These are phyloP conservation scores for Anticlea derivata DNA, from an alignment of 2,888 invertebrate genomes.

Conservation along the genomic window DNA sequence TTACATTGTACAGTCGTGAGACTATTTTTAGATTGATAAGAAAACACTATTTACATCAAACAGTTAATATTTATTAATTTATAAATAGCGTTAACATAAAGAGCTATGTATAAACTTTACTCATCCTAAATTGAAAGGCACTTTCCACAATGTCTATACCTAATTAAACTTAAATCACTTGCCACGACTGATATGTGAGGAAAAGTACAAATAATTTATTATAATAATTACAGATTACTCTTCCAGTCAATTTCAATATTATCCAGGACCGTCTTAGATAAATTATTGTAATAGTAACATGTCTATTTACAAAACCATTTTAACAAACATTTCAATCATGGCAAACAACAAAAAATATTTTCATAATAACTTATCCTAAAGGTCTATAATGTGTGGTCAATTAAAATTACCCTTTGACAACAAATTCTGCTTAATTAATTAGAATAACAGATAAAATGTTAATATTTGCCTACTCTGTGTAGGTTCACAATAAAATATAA, in stretches of 20 bases:
- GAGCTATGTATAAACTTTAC: conserved; percentile 83
- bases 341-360: conserved; percentile 51
- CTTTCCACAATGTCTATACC: conserved; percentile 79
- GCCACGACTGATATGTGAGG: conserved; percentile 62
- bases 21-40: conserved; percentile 34
- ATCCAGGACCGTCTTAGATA: conserved; percentile 11
- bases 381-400: conserved; percentile 57
- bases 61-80: conserved; percentile 83
- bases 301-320: conserved; percentile 29
- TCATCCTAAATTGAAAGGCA: conserved; percentile 82
- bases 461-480: conserved; percentile 37
- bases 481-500: conserved; percentile 32
- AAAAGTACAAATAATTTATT: conserved; percentile 26
- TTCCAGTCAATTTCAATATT: conserved; percentile 2
- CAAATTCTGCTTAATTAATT: conserved; percentile 47
- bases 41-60: conserved; percentile 72
- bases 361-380: conserved; percentile 39
- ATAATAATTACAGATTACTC: conserved; percentile 11
- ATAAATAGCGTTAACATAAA: conserved; percentile 84
- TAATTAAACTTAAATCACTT: conserved; percentile 63
- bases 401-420: conserved; percentile 73
- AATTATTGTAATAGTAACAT: conserved; percentile 26
- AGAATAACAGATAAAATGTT: conserved; percentile 32
- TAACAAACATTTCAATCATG: conserved; percentile 32
- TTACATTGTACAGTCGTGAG: no score